Evolutionary conservation across 2,888 invertebrate genomes (phyloP).

Genomic region (Leptura quadrifasciata): DNA sequence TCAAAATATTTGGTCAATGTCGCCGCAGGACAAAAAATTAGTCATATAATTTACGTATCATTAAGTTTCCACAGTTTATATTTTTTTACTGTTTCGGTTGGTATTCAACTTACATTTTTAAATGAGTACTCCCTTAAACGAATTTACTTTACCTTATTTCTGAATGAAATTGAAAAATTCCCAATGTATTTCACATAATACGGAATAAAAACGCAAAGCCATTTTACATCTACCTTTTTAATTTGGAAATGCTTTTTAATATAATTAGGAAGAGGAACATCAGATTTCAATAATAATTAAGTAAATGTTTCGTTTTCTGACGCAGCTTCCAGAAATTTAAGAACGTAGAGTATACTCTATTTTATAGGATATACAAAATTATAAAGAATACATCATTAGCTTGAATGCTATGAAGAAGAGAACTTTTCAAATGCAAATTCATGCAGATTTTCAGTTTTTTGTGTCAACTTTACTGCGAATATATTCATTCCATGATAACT

Average conservation of each 20-base stretch:
- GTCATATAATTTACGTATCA: neutral
- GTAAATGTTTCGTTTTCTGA: conserved; percentile 38
- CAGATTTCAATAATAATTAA: conserved; percentile 44
- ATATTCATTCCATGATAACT: conserved; percentile 53
- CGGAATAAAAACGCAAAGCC: neutral
- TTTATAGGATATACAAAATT: conserved; percentile 47
- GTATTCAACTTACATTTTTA: neutral
- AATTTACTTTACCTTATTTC: neutral
- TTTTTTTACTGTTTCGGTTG: neutral
- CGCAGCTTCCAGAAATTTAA: conserved; percentile 31
- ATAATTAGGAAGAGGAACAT: conserved; percentile 20
- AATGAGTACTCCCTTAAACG: neutral
- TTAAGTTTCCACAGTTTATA: neutral
- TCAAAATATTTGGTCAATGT: no score
- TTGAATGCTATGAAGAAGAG: conserved; percentile 49
- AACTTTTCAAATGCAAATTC: conserved; percentile 57
- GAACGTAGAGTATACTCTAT: conserved; percentile 31
- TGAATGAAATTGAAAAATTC: neutral
- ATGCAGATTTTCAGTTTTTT: conserved; percentile 54
- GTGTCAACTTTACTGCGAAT: conserved; percentile 52
- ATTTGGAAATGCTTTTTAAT: conserved; percentile 27
- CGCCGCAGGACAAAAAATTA: no score
- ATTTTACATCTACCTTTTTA: conserved; percentile 16
- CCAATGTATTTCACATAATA: neutral
- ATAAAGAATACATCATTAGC: conserved; percentile 56